Evolutionary conservation across 2,888 invertebrate species (phyloP), one percentile per base, ranked within the genome.

Genomic region (Operophtera brumata): DNA sequence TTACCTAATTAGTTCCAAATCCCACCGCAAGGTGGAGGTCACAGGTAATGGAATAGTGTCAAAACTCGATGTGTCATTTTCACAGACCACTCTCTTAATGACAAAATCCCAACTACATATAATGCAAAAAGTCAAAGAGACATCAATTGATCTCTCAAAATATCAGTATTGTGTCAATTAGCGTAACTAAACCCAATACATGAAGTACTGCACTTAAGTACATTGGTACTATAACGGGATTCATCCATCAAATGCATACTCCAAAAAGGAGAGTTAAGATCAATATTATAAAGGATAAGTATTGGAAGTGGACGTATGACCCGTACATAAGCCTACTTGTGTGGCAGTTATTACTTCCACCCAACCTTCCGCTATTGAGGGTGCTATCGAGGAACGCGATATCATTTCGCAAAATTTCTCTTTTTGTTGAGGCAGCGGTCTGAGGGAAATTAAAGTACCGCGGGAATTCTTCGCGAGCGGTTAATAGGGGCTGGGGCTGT

Each of bases 401-500:
- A 83, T 78, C 77, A 75, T 78, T 80, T 75, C 75, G 66, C 65
- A 71, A 71, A 80, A 77, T 64, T 78, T 77, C 67, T 76, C 67
- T 74, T 77, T 71, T 76, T 70, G 66, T 64, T 61, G 63, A 66
- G 51, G 46, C 50, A 49, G 53, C 60, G 61, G 51, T 67, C 58
- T 62, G 65, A 64, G 69, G 71, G 72, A 82, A 78, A 82, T 82
- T 81, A 78, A 80, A 77, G 69, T 66, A 59, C n/a, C n/a, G n/a
- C n/a, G 60, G 59, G 59, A 64, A 61, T 57, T 61, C 58, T 46
- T 54, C 47, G 48, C 46, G 48, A 65, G 44, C 40, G 51, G 37
- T 35, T 63, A 65, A 67, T 66, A 64, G 64, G 48, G 49, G 47
- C 64, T 67, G 64, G 48, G 49, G 47, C 64, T 67, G 67, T 66